Percentiles rank a stretch among this genome's conserved stretches.
These are phyloP conservation scores for Beaufortia kweichowensis DNA, from an alignment of 2,113 vertebrate species.

Conservation along the genomic window DNA sequence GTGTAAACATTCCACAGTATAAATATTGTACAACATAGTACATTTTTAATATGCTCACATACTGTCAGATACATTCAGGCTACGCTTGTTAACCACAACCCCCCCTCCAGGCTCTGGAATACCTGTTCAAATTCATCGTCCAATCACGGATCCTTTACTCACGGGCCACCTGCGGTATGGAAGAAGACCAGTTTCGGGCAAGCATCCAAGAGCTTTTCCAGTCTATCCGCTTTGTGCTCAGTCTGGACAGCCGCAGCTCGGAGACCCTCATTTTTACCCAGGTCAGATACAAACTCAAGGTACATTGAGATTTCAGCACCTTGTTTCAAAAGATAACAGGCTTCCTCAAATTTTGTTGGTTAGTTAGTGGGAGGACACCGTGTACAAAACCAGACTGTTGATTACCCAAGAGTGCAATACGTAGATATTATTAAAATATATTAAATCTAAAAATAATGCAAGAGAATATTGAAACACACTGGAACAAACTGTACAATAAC, in stretches of 20 bases:
- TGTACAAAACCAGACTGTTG: background rate
- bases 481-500: too few species aligned
- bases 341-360: background rate
- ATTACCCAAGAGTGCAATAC: background rate
- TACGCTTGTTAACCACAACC: background rate
- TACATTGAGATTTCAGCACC: background rate
- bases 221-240: constrained; percentile 96
- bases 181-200: constrained; percentile 92
- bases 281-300: constrained; percentile 70
- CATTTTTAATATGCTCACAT: too few species aligned
- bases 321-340: background rate
- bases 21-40: too few species aligned
- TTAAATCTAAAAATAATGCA: background rate
- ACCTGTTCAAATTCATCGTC: constrained; percentile 98
- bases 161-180: constrained; percentile 93
- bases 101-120: constrained; percentile 87
- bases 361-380: background rate
- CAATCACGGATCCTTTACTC: constrained; percentile 96
- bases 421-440: background rate
- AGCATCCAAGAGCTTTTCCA: constrained; percentile 97
- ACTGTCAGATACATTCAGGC: too few species aligned
- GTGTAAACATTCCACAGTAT: too few species aligned
- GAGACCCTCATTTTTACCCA: constrained; percentile 97
- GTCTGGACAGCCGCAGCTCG: constrained; percentile 92
- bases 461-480: too few species aligned